Evolutionary conservation across 2,797 vertebrate genomes (phyloP).

Genomic region (Oreochromis mossambicus): DNA sequence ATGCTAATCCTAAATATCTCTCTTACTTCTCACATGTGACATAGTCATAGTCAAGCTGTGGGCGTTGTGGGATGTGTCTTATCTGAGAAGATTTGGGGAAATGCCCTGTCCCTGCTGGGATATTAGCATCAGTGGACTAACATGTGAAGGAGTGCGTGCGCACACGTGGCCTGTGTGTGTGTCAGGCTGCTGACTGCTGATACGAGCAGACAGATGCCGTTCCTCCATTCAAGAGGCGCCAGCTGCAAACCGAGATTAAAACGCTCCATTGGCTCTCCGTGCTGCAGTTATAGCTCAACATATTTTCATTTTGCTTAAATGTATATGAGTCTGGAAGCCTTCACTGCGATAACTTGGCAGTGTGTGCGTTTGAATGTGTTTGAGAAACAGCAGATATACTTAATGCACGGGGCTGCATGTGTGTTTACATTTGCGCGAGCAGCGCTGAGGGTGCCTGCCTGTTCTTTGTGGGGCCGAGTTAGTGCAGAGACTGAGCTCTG

Average conservation of each 20-base stretch:
- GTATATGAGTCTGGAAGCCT: not conserved
- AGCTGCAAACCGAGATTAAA: constrained; percentile 61
- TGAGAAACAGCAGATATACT: not conserved
- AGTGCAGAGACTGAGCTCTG: constrained; percentile 57
- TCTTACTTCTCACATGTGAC: not conserved
- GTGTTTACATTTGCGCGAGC: constrained; percentile 15
- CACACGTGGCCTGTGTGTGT: constrained; percentile 20
- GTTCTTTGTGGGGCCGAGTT: constrained; percentile 39
- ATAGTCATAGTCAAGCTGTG: not conserved
- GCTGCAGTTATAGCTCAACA: not conserved
- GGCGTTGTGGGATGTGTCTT: not conserved
- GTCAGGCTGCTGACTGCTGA: constrained; percentile 24
- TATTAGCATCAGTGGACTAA: constrained; percentile 27
- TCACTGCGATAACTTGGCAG: not conserved
- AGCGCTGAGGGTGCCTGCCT: constrained; percentile 1
- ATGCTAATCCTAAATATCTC: not conserved
- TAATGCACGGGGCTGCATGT: not conserved
- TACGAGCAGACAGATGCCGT: constrained; percentile 48
- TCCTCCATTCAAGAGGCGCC: constrained; percentile 52
- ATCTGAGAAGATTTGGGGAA: constrained; percentile 13
- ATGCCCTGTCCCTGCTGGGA: not conserved
- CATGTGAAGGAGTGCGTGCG: not conserved
- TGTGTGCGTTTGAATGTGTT: not conserved
- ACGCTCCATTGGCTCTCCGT: constrained; percentile 1
- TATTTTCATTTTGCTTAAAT: constrained; percentile 6